Evolutionary conservation across 2,888 invertebrate genomes (phyloP).

Genomic region (Synergus laeviventris): DNA sequence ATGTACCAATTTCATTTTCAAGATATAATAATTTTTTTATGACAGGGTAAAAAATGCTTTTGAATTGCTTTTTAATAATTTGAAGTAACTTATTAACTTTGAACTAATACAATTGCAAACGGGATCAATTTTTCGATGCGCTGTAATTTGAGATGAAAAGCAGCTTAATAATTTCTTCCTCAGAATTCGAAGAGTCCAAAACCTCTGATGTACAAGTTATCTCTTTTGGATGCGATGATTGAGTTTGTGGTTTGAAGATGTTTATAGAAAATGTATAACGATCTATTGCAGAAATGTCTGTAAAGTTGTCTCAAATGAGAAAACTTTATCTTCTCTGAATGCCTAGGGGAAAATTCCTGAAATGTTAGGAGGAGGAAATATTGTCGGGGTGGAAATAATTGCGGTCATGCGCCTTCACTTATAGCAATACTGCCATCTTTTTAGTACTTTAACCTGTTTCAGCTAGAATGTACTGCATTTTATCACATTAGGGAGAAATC

Average conservation of each 20-base stretch:
- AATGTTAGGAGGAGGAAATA: constrained; percentile 35
- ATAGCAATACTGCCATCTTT: constrained; percentile 22
- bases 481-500: background rate
- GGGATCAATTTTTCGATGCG: background rate
- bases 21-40: too few relatives aligned
- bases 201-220: background rate
- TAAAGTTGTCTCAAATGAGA: constrained; percentile 34
- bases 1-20: too few relatives aligned
- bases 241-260: constrained; percentile 10
- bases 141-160: constrained; percentile 11
- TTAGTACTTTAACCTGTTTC: background rate
- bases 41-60: too few relatives aligned
- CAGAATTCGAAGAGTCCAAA: background rate
- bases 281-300: constrained; percentile 39
- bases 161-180: constrained; percentile 44
- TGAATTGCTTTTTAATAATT: too few relatives aligned
- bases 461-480: background rate
- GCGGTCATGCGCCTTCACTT: constrained; percentile 26
- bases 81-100: background rate
- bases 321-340: constrained; percentile 38
- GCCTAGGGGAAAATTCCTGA: constrained; percentile 30
- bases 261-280: constrained; percentile 37
- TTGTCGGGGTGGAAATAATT: constrained; percentile 5
- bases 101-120: background rate
- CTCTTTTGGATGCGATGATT: constrained; percentile 21